phyloP scores from a whole-genome alignment of 2,888 invertebrate genomes.

The Adela reaumurella region DNA sequence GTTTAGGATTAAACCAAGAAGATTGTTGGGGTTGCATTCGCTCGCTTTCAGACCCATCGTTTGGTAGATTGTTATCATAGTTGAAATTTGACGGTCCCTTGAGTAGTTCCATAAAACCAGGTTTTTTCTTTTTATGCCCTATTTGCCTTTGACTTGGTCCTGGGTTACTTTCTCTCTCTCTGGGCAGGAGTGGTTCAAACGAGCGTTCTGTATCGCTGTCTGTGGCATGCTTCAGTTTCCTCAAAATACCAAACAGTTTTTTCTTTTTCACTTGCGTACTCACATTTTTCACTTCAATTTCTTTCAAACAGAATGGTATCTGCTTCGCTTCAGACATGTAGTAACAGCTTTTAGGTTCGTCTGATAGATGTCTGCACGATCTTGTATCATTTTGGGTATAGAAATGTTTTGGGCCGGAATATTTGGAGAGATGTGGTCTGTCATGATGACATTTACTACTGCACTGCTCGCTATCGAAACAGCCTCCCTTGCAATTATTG shows the following conservation, averaged over 20 bases:
- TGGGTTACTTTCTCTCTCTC: too few species aligned
- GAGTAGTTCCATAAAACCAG: not conserved
- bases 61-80: not conserved
- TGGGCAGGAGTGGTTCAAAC: too few species aligned
- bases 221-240: not conserved
- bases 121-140: not conserved
- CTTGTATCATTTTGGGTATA: not conserved
- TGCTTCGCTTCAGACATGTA: slow-evolving; percentile 14
- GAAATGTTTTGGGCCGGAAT: not conserved
- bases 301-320: slow-evolving; percentile 35
- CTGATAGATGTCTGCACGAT: not conserved
- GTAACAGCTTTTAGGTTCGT: not conserved
- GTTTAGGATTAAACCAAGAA: not conserved
- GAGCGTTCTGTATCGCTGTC: not conserved
- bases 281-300: slow-evolving; percentile 42
- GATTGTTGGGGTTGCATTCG: not conserved
- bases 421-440: too few species aligned
- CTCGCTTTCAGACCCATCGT: not conserved
- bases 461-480: not conserved
- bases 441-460: too few species aligned
- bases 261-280: slow-evolving; percentile 39
- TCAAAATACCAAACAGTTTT: slow-evolving; percentile 1
- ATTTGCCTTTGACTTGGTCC: not conserved
- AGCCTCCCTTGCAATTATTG: not conserved
- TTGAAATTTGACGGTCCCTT: not conserved